A percentile compares a stretch with the other conserved stretches of the same genome.
These are phyloP conservation scores for Sparidentex hasta DNA, from an alignment of 2,797 vertebrate species.

Conservation along the genomic window DNA sequence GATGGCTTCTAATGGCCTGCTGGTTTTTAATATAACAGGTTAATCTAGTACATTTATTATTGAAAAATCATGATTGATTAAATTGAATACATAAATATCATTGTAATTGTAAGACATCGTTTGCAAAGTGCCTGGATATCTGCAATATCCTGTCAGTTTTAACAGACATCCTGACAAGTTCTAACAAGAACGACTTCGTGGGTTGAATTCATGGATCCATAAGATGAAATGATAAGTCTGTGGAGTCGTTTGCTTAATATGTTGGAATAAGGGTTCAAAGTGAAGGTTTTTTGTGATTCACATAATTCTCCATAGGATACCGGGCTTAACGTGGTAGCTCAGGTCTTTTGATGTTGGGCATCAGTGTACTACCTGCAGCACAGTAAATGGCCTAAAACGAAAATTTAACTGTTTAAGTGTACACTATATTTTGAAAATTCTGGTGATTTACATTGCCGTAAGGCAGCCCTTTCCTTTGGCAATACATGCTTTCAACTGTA, in stretches of 20 bases:
- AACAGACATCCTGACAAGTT: slow-evolving; percentile 6
- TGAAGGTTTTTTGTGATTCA: neutral
- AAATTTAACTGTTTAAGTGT: too few species aligned
- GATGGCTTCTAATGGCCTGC: neutral
- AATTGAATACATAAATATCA: too few species aligned
- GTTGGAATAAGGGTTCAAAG: neutral
- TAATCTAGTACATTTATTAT: too few species aligned
- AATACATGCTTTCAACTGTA: too few species aligned
- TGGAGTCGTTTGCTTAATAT: neutral
- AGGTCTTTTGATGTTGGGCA: too few species aligned
- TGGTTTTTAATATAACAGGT: neutral
- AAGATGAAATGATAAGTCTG: neutral
- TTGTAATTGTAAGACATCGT: neutral
- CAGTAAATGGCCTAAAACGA: too few species aligned
- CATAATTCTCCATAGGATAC: neutral
- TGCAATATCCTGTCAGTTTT: neutral
- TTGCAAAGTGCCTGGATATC: neutral
- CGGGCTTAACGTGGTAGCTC: too few species aligned
- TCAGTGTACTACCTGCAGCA: too few species aligned
- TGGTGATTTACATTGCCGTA: too few species aligned
- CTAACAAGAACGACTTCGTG: neutral
- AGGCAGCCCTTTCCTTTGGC: too few species aligned
- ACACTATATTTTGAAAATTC: too few species aligned
- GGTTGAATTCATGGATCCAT: neutral
- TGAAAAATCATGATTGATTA: too few species aligned